Evolutionary conservation across 2,113 vertebrate species (phyloP).

Genomic region (Pluvialis apricaria): DNA sequence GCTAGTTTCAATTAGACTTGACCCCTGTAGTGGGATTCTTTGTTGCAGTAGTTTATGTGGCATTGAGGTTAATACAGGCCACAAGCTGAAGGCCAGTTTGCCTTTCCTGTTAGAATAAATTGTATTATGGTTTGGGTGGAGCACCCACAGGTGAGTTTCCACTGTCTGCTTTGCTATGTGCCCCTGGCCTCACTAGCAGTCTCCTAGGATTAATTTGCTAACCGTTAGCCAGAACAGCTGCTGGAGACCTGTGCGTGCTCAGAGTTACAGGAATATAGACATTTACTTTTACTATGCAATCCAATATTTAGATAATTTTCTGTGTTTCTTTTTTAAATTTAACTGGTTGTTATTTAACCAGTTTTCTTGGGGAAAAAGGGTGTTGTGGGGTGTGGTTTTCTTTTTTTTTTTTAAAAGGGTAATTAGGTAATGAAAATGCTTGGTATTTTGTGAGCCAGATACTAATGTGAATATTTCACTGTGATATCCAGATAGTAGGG

Average conservation of each 20-base stretch:
- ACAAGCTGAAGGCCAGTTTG: neutral
- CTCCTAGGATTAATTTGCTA: neutral
- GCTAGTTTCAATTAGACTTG: neutral
- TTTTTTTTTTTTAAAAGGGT: neutral
- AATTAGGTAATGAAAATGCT: slow-evolving; percentile 20
- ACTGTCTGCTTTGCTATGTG: neutral
- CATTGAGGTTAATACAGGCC: neutral
- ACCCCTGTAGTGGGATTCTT: neutral
- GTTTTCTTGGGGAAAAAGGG: neutral
- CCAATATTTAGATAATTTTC: neutral
- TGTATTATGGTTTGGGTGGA: neutral
- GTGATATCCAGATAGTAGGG: slow-evolving; percentile 44
- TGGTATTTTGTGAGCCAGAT: slow-evolving; percentile 6
- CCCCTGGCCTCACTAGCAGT: neutral
- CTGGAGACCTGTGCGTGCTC: neutral
- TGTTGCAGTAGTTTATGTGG: neutral
- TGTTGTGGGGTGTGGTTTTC: neutral
- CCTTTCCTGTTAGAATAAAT: neutral
- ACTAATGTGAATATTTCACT: slow-evolving; percentile 17
- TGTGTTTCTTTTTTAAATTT: neutral
- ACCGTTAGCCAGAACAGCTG: neutral
- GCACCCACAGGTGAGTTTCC: slow-evolving; percentile 11
- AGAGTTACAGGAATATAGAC: neutral
- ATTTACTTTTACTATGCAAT: neutral
- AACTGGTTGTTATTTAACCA: neutral